phyloP scores from a whole-genome alignment of 35 echinoderm and acorn worm species.

The Heliocidaris tuberculata region DNA sequence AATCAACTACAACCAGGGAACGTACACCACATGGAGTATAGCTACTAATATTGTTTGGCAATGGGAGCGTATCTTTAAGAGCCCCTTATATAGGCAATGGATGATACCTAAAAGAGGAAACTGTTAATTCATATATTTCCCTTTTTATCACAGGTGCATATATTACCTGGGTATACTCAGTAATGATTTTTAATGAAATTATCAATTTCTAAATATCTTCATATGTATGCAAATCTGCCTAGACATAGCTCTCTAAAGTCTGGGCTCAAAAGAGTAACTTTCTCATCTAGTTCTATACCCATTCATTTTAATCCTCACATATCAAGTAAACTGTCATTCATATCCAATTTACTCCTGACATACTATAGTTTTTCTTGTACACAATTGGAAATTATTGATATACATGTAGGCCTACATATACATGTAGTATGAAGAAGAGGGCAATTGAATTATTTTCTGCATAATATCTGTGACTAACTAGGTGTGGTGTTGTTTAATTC shows the following conservation, averaged over 20 bases:
- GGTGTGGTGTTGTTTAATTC: background rate
- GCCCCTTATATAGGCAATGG: background rate
- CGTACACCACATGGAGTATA: too few species aligned
- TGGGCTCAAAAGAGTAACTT: too few species aligned
- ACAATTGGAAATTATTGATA: too few species aligned
- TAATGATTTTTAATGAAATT: background rate
- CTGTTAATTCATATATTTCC: background rate
- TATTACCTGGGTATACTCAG: background rate
- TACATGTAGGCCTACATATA: background rate
- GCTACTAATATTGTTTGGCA: background rate
- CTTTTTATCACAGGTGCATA: background rate
- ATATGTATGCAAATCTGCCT: background rate
- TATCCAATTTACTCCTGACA: too few species aligned
- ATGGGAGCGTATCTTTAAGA: background rate
- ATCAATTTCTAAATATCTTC: background rate
- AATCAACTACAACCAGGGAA: too few species aligned
- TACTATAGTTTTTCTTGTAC: too few species aligned
- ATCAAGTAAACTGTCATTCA: too few species aligned
- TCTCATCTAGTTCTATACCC: too few species aligned
- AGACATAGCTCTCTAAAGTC: background rate
- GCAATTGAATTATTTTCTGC: background rate
- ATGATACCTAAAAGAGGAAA: background rate
- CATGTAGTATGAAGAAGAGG: too few species aligned
- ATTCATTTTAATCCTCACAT: too few species aligned
- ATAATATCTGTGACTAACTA: slow-evolving; percentile 4